These are phyloP conservation scores for Tetragnatha montana DNA, from an alignment of 2,888 invertebrate species.

Conservation along the genomic window DNA sequence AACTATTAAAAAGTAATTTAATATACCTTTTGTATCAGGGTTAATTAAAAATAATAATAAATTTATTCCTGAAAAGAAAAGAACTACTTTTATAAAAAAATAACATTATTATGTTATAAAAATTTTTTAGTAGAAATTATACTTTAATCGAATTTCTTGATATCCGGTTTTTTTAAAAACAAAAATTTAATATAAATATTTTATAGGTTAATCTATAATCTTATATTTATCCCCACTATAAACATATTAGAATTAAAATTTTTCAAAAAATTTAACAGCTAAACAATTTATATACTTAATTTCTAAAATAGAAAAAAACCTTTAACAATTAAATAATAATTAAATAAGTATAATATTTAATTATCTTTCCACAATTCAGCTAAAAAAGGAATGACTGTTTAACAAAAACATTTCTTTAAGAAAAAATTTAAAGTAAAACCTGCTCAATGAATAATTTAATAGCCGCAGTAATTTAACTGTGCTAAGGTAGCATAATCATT, in stretches of 20 bases:
- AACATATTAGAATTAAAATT: constrained; percentile 13
- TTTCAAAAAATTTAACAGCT: constrained; percentile 7
- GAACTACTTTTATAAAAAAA: constrained; percentile 80
- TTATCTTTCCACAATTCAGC: constrained; percentile 11
- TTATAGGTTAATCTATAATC: constrained; percentile 11
- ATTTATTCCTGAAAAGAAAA: constrained; percentile 81
- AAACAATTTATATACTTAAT: not conserved
- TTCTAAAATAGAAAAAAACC: not conserved
- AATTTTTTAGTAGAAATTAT: constrained; percentile 80
- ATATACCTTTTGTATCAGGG: constrained; percentile 85
- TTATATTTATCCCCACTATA: not conserved
- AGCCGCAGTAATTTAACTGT: constrained; percentile 87
- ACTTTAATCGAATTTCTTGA: constrained; percentile 82
- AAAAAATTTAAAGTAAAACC: constrained; percentile 81
- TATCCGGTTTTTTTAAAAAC: constrained; percentile 81
- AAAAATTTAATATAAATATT: constrained; percentile 8
- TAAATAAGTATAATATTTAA: constrained; percentile 32
- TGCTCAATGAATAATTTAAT: constrained; percentile 86
- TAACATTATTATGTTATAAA: constrained; percentile 78
- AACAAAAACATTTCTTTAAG: constrained; percentile 86
- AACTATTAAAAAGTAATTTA: constrained; percentile 10
- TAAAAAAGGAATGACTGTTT: constrained; percentile 79
- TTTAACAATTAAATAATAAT: constrained; percentile 16
- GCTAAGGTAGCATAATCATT: constrained; percentile 88
- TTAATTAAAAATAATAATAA: constrained; percentile 79